Evolutionary conservation across 2,888 invertebrate species (phyloP).

Genomic region (Camptogramma bilineatum): DNA sequence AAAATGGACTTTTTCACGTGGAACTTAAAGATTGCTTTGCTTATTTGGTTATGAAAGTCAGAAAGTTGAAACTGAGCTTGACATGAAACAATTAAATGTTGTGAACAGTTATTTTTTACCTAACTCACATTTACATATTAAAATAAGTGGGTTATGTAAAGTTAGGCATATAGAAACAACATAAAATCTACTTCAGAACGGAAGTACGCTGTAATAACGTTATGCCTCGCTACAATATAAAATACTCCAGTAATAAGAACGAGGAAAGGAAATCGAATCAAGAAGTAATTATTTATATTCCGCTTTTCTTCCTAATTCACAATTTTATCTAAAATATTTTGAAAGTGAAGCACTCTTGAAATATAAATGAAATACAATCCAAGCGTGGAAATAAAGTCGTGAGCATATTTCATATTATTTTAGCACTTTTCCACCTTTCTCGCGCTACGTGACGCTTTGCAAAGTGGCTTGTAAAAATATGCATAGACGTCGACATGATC

Average conservation of each 20-base stretch:
- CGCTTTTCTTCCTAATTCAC: neutral
- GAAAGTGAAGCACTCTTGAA: neutral
- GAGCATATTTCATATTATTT: neutral
- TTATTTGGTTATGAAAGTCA: neutral
- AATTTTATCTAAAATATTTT: neutral
- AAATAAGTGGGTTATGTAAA: too few relatives aligned
- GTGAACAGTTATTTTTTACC: neutral
- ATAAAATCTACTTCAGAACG: too few relatives aligned
- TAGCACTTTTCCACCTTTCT: neutral
- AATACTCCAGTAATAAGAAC: neutral
- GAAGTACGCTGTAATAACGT: too few relatives aligned
- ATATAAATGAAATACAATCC: neutral
- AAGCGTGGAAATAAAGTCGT: neutral
- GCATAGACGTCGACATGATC: neutral
- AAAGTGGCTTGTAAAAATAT: neutral
- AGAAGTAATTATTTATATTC: neutral
- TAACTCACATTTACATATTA: neutral
- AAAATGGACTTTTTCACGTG: conserved; percentile 19
- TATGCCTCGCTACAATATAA: too few relatives aligned
- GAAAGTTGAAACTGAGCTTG: neutral
- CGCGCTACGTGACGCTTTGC: neutral
- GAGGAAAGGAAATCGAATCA: neutral
- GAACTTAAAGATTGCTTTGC: neutral
- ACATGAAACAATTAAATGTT: neutral
- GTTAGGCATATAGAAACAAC: too few relatives aligned